Base-by-base conservation (phyloP, 2,888 invertebrate species). In the Leucania comma region DNA sequence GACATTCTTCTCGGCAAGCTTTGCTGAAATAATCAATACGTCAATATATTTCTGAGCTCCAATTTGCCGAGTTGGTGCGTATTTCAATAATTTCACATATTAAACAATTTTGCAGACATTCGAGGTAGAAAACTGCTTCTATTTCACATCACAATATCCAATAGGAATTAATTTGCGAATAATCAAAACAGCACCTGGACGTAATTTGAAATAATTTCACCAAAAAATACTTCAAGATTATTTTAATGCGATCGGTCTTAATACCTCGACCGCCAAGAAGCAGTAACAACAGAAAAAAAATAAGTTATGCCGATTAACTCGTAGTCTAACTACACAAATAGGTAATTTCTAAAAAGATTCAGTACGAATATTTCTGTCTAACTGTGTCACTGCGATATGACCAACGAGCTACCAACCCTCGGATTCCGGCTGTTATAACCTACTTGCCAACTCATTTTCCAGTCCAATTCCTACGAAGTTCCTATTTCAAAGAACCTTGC, bases 391-490 rank as follows among this genome's bases (percentile, higher is more conserved):
- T 26, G 24, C 35, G 8, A 38, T 46, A 42, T 65, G 12, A 63
- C 32, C 66, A 46, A 75, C 20, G 26, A 51, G 17, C 57, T 51
- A 68, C 50, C 32, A 24, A 60, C 26, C 14, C 57, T 35, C 26
- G 3, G 9, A 22, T 50, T 68, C 48, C n/a, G 29, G 35, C 32
- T 48, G 32, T 61, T 62, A 53, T 58, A 72, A 75, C 66, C 53
- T 59, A 73, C 53, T 79, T 66, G 53, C 56, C 35, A 62, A 62
- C 58, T 62, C 51, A 65, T 61, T 53, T 65, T 61, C 61, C 62
- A 78, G 59, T 78, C 58, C 48, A 57, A 48, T 50, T 61, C 42
- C 62, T 38, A 53, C 42, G 46, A 73, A 66, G 54, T 79, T 73
- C 50, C 24, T 32, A 57, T 64, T 79, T 53, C 57, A 58, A 59